Evolutionary conservation across 2,888 invertebrate species (phyloP).

Genomic region (Malachius bipustulatus): DNA sequence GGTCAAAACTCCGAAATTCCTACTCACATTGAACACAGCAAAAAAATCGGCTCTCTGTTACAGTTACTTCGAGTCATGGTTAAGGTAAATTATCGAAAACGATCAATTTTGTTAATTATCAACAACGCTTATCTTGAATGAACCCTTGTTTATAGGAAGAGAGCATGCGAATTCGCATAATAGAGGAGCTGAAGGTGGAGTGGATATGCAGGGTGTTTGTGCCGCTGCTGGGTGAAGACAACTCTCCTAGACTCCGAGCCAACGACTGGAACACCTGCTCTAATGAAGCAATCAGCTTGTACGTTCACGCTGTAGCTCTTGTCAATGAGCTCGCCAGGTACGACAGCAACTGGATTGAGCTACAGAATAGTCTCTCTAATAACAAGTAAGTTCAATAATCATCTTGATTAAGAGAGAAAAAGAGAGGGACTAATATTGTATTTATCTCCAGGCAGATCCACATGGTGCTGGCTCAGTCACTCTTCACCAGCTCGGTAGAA

Average conservation of each 20-base stretch:
- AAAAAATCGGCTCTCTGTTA: slow-evolving; percentile 37
- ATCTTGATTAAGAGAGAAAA: no score
- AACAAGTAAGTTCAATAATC: slow-evolving; percentile 25
- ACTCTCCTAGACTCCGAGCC: slow-evolving; percentile 20
- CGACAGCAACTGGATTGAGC: slow-evolving; percentile 37
- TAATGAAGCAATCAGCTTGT: slow-evolving; percentile 36
- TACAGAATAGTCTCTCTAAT: slow-evolving; percentile 34
- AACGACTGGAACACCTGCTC: slow-evolving; percentile 26
- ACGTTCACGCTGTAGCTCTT: slow-evolving; percentile 39
- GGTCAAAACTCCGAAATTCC: slow-evolving; percentile 27
- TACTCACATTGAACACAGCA: slow-evolving; percentile 30
- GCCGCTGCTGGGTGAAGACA: slow-evolving; percentile 31
- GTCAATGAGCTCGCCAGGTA: slow-evolving; percentile 39
- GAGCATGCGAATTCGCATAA: slow-evolving; percentile 28
- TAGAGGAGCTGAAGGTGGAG: slow-evolving; percentile 33
- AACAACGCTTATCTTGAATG: no score
- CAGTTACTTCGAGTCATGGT: slow-evolving; percentile 39
- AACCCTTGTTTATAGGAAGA: no score
- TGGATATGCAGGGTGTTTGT: slow-evolving; percentile 35
- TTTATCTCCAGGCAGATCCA: slow-evolving; percentile 39
- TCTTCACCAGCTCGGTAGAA: slow-evolving; percentile 38
- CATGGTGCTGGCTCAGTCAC: slow-evolving; percentile 39
- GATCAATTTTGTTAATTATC: no score
- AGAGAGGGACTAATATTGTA: no score
- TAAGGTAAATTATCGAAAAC: slow-evolving; percentile 27